phyloP scores from a whole-genome alignment of 1,140 invertebrate species.

The Heterodera schachtii region DNA sequence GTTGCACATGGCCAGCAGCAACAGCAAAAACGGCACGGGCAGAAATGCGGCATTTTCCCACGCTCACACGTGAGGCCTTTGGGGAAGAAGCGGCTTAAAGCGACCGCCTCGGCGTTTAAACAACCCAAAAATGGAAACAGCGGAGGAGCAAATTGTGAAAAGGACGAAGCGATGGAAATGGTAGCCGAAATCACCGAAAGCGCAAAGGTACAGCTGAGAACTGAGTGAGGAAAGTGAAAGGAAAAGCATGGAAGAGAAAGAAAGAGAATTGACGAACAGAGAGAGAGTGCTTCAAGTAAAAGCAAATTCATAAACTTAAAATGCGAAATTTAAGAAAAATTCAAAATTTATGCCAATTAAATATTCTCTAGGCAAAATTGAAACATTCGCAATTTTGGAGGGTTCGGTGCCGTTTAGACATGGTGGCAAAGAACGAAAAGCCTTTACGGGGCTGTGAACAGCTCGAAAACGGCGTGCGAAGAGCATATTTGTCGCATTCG shows the following conservation, averaged over 20 bases:
- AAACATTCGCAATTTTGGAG: no score
- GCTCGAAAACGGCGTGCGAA: background rate
- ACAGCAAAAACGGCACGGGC: background rate
- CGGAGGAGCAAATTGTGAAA: background rate
- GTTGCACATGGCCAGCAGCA: background rate
- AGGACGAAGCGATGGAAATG: slow-evolving; percentile 27
- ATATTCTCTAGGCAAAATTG: no score
- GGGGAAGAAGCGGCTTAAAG: slow-evolving; percentile 2
- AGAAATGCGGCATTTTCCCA: slow-evolving; percentile 31
- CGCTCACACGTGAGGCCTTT: slow-evolving; percentile 33
- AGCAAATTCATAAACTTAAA: background rate
- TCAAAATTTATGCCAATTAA: background rate
- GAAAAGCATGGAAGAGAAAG: background rate
- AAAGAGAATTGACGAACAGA: slow-evolving; percentile 22
- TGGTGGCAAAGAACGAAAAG: slow-evolving; percentile 16
- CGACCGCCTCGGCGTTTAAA: background rate
- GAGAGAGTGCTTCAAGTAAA: background rate
- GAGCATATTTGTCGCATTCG: slow-evolving; percentile 34
- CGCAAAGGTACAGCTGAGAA: slow-evolving; percentile 29
- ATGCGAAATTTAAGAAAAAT: background rate
- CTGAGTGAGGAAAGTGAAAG: no score
- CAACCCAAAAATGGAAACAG: background rate
- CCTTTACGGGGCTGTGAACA: slow-evolving; percentile 15
- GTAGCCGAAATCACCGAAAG: slow-evolving; percentile 36
- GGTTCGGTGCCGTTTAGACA: background rate